These are phyloP conservation scores for Argentina silus DNA, from an alignment of 2,797 vertebrate species.

Conservation along the genomic window DNA sequence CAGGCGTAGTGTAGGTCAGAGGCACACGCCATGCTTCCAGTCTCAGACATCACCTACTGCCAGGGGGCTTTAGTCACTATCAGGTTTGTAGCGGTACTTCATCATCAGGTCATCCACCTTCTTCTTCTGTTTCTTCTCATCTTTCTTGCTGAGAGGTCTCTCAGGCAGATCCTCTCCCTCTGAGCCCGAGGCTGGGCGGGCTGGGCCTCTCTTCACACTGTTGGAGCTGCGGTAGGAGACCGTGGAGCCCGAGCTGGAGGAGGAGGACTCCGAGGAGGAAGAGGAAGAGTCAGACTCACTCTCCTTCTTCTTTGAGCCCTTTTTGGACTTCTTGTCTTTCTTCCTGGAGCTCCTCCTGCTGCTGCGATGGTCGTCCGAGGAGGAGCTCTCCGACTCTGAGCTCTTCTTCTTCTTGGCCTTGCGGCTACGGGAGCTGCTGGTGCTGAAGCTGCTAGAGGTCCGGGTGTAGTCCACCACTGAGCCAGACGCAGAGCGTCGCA, in stretches of 20 bases:
- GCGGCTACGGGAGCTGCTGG: slow-evolving; percentile 65
- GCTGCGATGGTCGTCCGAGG: slow-evolving; percentile 76
- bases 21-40: slow-evolving; percentile 75
- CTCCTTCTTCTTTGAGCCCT: slow-evolving; percentile 78
- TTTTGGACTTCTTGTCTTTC: slow-evolving; percentile 84
- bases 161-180: slow-evolving; percentile 58
- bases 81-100: slow-evolving; percentile 96
- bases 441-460: slow-evolving; percentile 69
- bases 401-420: slow-evolving; percentile 70
- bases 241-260: slow-evolving; percentile 82
- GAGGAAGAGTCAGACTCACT: slow-evolving; percentile 76
- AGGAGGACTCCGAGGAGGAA: slow-evolving; percentile 79
- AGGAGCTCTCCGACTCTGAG: slow-evolving; percentile 76
- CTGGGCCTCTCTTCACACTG: slow-evolving; percentile 86
- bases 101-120: slow-evolving; percentile 93
- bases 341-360: slow-evolving; percentile 72
- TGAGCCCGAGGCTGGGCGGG: slow-evolving; percentile 9
- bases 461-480: slow-evolving; percentile 79
- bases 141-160: slow-evolving; percentile 74
- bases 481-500: slow-evolving; percentile 84
- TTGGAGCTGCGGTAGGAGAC: slow-evolving; percentile 90
- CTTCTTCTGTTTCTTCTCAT: slow-evolving; percentile 87
- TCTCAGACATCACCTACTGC: slow-evolving; percentile 81
- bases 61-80: slow-evolving; percentile 86
- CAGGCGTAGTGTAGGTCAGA: slow-evolving; percentile 60